These are phyloP conservation scores for Synaphobranchus kaupii DNA, from an alignment of 2,797 vertebrate species.

Conservation along the genomic window DNA sequence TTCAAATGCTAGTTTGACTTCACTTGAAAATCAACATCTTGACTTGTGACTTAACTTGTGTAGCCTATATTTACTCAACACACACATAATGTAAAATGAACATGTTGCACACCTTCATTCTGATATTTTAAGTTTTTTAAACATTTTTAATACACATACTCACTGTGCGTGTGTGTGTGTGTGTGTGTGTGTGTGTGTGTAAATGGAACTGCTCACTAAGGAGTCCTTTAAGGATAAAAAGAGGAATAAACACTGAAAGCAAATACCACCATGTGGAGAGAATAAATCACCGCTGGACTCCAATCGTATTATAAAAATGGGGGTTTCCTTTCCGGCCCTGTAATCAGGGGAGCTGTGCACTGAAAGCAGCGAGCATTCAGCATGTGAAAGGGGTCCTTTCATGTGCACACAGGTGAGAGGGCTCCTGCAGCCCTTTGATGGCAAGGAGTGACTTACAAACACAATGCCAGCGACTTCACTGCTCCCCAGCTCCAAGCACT, in stretches of 20 bases:
- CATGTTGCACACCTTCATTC: neutral
- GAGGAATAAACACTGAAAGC: constrained; percentile 26
- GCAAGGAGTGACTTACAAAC: constrained; percentile 1
- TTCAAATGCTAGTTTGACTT: neutral
- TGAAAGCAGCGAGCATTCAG: constrained; percentile 16
- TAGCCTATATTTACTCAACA: neutral
- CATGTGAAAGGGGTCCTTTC: constrained; percentile 16
- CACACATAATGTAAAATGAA: neutral
- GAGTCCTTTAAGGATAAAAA: neutral
- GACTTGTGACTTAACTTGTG: neutral
- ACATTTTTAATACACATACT: neutral
- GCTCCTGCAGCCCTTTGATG: constrained; percentile 9
- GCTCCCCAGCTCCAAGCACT: constrained; percentile 5
- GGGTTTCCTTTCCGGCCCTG: constrained; percentile 31
- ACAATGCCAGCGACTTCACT: constrained; percentile 21
- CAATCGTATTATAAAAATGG: constrained; percentile 17
- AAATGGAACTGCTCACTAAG: neutral
- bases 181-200: neutral
- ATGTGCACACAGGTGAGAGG: constrained; percentile 32
- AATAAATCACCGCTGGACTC: constrained; percentile 30
- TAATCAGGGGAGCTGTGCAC: constrained; percentile 16
- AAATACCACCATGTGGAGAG: constrained; percentile 22
- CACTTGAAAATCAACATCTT: neutral
- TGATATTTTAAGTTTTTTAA: neutral
- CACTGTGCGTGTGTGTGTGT: neutral